phyloP scores from a whole-genome alignment of 2,113 vertebrate species.

The Lampris incognitus region DNA sequence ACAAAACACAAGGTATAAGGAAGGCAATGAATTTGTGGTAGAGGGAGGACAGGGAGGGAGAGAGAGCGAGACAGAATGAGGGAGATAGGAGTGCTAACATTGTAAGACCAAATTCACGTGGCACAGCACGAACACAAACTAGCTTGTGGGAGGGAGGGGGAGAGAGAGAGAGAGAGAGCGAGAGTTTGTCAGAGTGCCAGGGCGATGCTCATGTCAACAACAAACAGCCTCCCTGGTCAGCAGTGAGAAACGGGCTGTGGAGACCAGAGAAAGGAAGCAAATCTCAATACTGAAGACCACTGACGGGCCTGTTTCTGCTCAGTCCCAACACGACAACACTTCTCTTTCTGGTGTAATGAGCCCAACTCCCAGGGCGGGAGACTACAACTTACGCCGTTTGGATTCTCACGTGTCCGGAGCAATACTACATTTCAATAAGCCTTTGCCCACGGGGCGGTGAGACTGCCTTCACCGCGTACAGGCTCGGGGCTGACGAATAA shows the following conservation, averaged over 20 bases:
- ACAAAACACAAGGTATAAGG: no score
- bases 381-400: conserved; percentile 29
- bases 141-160: conserved; percentile 10
- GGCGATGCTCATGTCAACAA: conserved; percentile 53
- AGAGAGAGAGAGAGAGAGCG: conserved; percentile 15
- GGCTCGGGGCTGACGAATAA: conserved; percentile 46
- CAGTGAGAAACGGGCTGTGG: conserved; percentile 2
- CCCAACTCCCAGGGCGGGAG: conserved; percentile 20
- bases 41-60: neutral
- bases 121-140: conserved; percentile 34
- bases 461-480: conserved; percentile 34
- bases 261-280: neutral
- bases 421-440: conserved; percentile 57
- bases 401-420: conserved; percentile 35
- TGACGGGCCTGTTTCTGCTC: conserved; percentile 50
- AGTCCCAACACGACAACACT: conserved; percentile 46
- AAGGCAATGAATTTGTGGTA: neutral
- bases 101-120: conserved; percentile 26
- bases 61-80: conserved; percentile 5
- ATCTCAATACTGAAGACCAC: conserved; percentile 38
- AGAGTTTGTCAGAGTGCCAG: conserved; percentile 54
- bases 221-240: conserved; percentile 5
- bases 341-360: conserved; percentile 8
- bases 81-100: conserved; percentile 22
- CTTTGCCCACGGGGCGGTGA: conserved; percentile 27